Evolutionary conservation across 2,797 vertebrate species (phyloP), one percentile per base, ranked within the genome.

Genomic region (Orientallactaga sibirica): DNA sequence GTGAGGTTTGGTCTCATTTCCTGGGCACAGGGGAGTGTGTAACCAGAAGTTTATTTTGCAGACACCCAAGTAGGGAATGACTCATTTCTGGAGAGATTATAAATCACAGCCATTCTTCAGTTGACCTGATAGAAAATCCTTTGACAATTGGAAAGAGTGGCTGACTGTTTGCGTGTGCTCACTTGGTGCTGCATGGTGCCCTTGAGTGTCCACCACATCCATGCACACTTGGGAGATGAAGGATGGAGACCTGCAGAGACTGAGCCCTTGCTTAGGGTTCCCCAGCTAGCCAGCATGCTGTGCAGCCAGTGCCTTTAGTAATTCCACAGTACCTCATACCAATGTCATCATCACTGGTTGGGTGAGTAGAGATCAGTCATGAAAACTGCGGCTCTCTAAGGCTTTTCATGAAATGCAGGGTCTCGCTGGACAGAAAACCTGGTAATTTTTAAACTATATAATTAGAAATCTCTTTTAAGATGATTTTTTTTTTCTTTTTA

Each of bases 401-500:
- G 27, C 85, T 88, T 92, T 94, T 92, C 73, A 70, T 79, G 90
- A 95, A 92, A 87, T 62, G 14, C 71, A 55, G 25, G 67, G 55
- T 2, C 0, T 86, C 62, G 55, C 90, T 43, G 20, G 80, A 94
- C 91, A 86, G 75, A 96, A 97, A 97, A 88, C 29, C 76, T 93
- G 84, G 79, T 96, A 90, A 95, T 94, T 94, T 96, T 93, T 1
- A 74, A 95, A 94, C 76, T 78, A 15, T 70, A 4, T 96, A 94
- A 96, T 95, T 95, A 95, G 83, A 94, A 95, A 88, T 96, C 90
- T 96, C 91, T 95, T 94, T 90, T 84, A 89, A 95, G 86, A 41
- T 94, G 37, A 91, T 41, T 71, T 94, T 93, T 37, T 37, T 93
- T 91, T 81, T 4, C 84, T 92, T 90, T 76, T 71, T 0, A 92